phyloP scores from a whole-genome alignment of 1,140 invertebrate genomes.

The Drosophila kikkawai region DNA sequence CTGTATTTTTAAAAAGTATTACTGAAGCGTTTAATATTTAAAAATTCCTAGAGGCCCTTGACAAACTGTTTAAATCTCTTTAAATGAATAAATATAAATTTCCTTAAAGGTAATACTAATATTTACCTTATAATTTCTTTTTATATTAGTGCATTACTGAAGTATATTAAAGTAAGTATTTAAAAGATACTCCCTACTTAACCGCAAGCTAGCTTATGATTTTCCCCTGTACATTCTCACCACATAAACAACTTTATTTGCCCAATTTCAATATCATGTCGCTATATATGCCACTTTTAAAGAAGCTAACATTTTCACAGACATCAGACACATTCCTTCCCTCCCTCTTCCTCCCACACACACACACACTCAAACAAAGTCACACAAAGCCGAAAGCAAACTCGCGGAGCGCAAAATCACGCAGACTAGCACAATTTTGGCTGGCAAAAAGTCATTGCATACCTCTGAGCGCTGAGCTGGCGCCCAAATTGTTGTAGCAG shows the following conservation, averaged over 20 bases:
- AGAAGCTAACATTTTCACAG: background rate
- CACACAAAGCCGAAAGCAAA: constrained; percentile 7
- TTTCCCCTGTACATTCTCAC: background rate
- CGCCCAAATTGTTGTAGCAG: constrained; percentile 22
- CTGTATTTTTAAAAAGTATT: background rate
- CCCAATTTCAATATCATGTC: constrained; percentile 7
- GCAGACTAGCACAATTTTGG: constrained; percentile 5
- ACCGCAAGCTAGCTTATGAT: background rate
- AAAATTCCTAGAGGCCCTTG: background rate
- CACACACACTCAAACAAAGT: background rate
- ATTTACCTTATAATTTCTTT: no score
- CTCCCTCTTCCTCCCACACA: background rate
- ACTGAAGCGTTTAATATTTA: background rate
- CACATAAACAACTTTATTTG: constrained; percentile 1
- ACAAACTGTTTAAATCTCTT: no score
- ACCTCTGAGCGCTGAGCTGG: constrained; percentile 11
- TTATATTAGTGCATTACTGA: background rate
- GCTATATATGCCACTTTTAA: constrained; percentile 13
- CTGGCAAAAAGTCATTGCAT: constrained; percentile 20
- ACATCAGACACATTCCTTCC: constrained; percentile 5
- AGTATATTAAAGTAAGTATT: background rate
- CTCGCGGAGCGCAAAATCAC: constrained; percentile 19
- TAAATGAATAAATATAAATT: no score
- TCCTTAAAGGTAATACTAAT: no score
- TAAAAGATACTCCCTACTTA: background rate